These are phyloP conservation scores for Octopus sinensis DNA, from an alignment of 1,140 invertebrate species.

Conservation along the genomic window DNA sequence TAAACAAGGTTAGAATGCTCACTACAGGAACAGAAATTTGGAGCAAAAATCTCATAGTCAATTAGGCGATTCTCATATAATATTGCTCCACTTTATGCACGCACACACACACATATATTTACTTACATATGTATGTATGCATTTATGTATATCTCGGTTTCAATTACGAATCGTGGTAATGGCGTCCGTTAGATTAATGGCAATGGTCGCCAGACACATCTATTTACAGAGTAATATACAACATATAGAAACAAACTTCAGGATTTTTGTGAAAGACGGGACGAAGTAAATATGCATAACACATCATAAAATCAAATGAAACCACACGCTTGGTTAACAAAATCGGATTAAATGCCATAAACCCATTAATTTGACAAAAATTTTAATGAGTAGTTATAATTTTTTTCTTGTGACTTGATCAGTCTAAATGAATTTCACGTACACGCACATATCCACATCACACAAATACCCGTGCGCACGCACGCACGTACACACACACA, in stretches of 20 bases:
- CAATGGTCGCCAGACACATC: neutral
- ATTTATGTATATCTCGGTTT: neutral
- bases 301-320: neutral
- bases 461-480: too few relatives aligned
- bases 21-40: too few relatives aligned
- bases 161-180: neutral
- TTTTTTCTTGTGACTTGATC: too few relatives aligned
- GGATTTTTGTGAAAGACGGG: neutral
- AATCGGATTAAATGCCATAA: too few relatives aligned
- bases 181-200: neutral
- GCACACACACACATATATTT: neutral
- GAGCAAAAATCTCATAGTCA: too few relatives aligned
- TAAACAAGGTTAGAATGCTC: too few relatives aligned
- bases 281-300: neutral
- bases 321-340: neutral
- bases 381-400: too few relatives aligned
- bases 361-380: too few relatives aligned
- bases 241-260: neutral
- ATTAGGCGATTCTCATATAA: too few relatives aligned
- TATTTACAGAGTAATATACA: neutral
- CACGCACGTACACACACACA: too few relatives aligned
- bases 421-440: too few relatives aligned
- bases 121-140: neutral
- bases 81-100: neutral
- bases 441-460: too few relatives aligned